A percentile compares a stretch with the other conserved stretches of the same genome.
Evolutionary conservation across 2,797 vertebrate species (phyloP).

Genomic region (Chanos chanos): DNA sequence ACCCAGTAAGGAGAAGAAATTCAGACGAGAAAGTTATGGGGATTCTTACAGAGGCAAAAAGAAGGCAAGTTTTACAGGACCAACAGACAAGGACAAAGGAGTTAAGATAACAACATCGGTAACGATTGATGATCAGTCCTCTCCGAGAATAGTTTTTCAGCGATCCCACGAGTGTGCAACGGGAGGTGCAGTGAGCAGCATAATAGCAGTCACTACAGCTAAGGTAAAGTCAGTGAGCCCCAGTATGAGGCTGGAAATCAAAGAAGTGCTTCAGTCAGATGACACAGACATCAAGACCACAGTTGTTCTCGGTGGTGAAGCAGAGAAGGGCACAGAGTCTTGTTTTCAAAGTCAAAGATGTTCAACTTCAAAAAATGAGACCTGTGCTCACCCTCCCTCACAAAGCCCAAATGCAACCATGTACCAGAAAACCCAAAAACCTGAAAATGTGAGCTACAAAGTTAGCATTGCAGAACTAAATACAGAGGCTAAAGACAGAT

Average conservation of each 20-base stretch:
- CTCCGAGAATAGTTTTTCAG: constrained; percentile 61
- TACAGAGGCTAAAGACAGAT: constrained; percentile 48
- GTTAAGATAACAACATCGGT: constrained; percentile 68
- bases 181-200: constrained; percentile 26
- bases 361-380: constrained; percentile 32
- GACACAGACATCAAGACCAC: constrained; percentile 52
- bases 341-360: constrained; percentile 18
- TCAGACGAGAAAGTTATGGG: constrained; percentile 50
- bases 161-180: constrained; percentile 48
- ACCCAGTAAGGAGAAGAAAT: constrained; percentile 57
- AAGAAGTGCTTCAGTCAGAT: constrained; percentile 52
- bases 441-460: constrained; percentile 52
- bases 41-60: constrained; percentile 47
- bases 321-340: constrained; percentile 43
- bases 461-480: constrained; percentile 60
- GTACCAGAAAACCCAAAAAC: constrained; percentile 35
- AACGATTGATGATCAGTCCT: constrained; percentile 59
- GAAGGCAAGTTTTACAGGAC: constrained; percentile 46
- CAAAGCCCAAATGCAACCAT: constrained; percentile 20
- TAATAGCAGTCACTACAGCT: constrained; percentile 60
- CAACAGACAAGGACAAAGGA: constrained; percentile 47
- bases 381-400: neutral
- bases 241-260: constrained; percentile 72
- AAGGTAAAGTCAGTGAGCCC: constrained; percentile 62
- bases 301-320: constrained; percentile 51